phyloP scores from a whole-genome alignment of 2,113 vertebrate genomes.

The Anarrhichthys ocellatus region DNA sequence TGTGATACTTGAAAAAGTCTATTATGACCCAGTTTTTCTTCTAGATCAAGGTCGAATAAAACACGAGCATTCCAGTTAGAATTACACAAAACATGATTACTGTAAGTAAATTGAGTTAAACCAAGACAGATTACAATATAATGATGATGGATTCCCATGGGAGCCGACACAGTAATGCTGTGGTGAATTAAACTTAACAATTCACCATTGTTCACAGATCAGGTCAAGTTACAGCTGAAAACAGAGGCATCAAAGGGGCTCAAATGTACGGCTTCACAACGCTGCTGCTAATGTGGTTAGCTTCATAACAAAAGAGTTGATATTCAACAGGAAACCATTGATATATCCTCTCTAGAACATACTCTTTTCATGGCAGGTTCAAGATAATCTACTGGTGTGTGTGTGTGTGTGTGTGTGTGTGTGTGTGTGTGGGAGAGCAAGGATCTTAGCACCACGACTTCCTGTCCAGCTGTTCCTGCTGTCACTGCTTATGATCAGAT shows the following conservation, averaged over 20 bases:
- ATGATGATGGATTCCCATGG: slow-evolving; percentile 35
- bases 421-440: slow-evolving; percentile 13
- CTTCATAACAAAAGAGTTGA: slow-evolving; percentile 23
- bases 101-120: slow-evolving; percentile 50
- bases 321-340: slow-evolving; percentile 16
- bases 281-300: slow-evolving; percentile 38
- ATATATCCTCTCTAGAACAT: slow-evolving; percentile 35
- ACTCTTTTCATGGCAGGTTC: slow-evolving; percentile 30
- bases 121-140: slow-evolving; percentile 47
- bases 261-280: slow-evolving; percentile 13
- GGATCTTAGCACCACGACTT: slow-evolving; percentile 63
- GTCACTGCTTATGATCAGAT: slow-evolving; percentile 67
- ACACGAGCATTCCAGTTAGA: slow-evolving; percentile 11
- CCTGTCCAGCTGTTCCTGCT: slow-evolving; percentile 78
- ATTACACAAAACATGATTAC: slow-evolving; percentile 57
- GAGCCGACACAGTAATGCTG: slow-evolving; percentile 45
- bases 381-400: slow-evolving; percentile 46
- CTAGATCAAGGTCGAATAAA: slow-evolving; percentile 53
- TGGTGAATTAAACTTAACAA: slow-evolving; percentile 58
- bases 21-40: slow-evolving; percentile 39
- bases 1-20: slow-evolving; percentile 27
- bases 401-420: slow-evolving; percentile 26
- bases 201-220: slow-evolving; percentile 59
- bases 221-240: slow-evolving; percentile 42
- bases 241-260: slow-evolving; percentile 47